Conservation (phyloP, 1,140 invertebrate species). For the Chrysopa pallens region DNA sequence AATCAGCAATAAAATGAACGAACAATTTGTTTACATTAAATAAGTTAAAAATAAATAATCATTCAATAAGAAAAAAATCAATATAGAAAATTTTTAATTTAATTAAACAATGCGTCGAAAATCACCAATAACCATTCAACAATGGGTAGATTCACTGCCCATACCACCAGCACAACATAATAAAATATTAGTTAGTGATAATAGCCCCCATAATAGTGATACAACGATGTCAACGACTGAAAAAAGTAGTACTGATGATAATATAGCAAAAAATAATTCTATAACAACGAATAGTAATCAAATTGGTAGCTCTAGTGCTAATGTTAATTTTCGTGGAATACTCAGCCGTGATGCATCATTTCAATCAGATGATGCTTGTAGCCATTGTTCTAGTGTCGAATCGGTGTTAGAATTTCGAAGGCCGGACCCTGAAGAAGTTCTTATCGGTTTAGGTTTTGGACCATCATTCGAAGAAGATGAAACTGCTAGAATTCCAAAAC, state of each 20-base stretch:
- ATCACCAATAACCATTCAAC: slow-evolving; percentile 19
- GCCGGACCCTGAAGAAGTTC: slow-evolving; percentile 55
- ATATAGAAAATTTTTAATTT: too few species aligned
- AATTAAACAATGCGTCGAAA: slow-evolving; percentile 2
- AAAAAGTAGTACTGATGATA: not conserved
- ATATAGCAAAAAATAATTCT: not conserved
- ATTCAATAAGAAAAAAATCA: too few species aligned
- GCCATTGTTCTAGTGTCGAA: slow-evolving; percentile 54
- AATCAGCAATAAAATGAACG: too few species aligned
- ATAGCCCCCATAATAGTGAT: too few species aligned
- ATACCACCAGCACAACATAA: slow-evolving; percentile 11
- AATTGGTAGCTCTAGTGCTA: not conserved
- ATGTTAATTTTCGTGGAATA: not conserved
- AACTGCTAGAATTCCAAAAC: slow-evolving; percentile 44
- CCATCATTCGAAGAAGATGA: slow-evolving; percentile 30
- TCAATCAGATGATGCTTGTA: slow-evolving; percentile 44
- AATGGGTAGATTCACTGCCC: slow-evolving; percentile 29
- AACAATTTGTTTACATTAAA: too few species aligned
- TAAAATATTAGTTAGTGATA: not conserved
- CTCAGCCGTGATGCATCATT: slow-evolving; percentile 36
- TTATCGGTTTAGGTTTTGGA: slow-evolving; percentile 52
- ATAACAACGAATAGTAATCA: not conserved
- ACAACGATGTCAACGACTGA: not conserved
- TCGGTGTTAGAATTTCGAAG: slow-evolving; percentile 49
- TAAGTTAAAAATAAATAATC: too few species aligned